Evolutionary conservation across 2,888 invertebrate genomes (phyloP).

Genomic region (Coelopa pilipes): DNA sequence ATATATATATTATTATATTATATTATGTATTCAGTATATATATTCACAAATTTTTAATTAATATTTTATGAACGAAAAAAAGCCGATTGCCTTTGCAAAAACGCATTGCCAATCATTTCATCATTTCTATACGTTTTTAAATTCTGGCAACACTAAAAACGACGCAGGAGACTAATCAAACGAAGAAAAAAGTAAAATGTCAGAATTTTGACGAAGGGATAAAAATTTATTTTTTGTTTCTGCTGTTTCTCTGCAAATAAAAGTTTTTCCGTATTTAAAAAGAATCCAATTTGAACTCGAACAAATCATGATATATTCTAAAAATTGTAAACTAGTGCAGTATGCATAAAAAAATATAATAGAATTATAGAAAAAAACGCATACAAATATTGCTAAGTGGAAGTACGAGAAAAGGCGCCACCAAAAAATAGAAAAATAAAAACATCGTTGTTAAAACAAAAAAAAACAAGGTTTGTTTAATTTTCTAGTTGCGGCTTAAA

Average conservation of each 20-base stretch:
- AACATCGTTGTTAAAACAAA: constrained; percentile 18
- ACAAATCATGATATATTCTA: constrained; percentile 35
- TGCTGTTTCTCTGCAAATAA: not conserved
- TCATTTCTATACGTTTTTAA: too few species aligned
- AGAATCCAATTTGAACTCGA: constrained; percentile 24
- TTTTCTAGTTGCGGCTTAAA: not conserved
- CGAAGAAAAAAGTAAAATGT: too few species aligned
- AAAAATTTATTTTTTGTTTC: constrained; percentile 20
- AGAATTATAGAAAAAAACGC: constrained; percentile 5
- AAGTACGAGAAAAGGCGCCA: constrained; percentile 43
- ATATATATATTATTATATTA: too few species aligned
- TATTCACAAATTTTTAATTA: too few species aligned
- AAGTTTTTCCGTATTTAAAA: not conserved
- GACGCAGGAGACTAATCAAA: too few species aligned
- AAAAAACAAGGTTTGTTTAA: constrained; percentile 25
- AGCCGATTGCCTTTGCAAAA: too few species aligned
- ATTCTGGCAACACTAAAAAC: too few species aligned
- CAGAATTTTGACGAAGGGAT: not conserved
- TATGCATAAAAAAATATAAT: constrained; percentile 13
- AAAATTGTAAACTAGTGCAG: constrained; percentile 30
- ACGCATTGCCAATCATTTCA: too few species aligned
- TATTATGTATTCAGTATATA: too few species aligned
- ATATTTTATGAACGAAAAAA: too few species aligned
- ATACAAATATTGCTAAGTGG: constrained; percentile 29
- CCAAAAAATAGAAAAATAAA: constrained; percentile 27